Evolutionary conservation across 2,888 invertebrate species (phyloP), one percentile per base, ranked within the genome.

Genomic region (Eupithecia insigniata): DNA sequence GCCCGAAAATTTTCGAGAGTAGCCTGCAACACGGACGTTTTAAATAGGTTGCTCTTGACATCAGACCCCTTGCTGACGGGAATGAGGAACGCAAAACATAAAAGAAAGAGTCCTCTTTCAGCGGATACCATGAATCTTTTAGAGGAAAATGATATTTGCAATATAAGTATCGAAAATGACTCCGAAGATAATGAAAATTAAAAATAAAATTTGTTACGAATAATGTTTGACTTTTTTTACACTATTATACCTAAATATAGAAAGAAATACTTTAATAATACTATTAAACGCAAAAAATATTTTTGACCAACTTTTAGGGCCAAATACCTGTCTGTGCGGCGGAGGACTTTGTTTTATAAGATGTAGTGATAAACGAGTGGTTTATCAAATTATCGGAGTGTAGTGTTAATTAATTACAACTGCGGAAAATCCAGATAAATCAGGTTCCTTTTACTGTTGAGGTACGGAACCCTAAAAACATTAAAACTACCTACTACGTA

Each of bases 1-100:
- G 64, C 78, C 39, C 66, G 74, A 70, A 72, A 73, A 60, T 72
- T 75, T 74, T 70, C 72, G n/a, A 67, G 67, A 64, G 58, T 67
- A 69, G 72, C 66, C 43, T 72, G 72, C 72, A 73, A 75, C 66
- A 55, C 18, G 36, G 70, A 75, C 32, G 67, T 75, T 26, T 61
- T 73, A 73, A 75, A 75, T 65, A 73, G 73, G 51, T 61, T 75
- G 28, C 67, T 73, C 39, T 66, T 75, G 65, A 75, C 60, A 22
- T 70, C 75, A 55, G 75, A 75, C 26, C 70, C 71, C 58, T 55
- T 71, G 34, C 64, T 73, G 67, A 67, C 70, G 36, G 55, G 73
- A 67, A 73, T 67, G 68, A 73, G 66, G 46, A 66, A 66, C 28
- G 18, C 18, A 46, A 66, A 66, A 46, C 28, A 32, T n/a, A 46